Evolutionary conservation across 2,888 invertebrate species (phyloP).

Genomic region (Elysia crispata): DNA sequence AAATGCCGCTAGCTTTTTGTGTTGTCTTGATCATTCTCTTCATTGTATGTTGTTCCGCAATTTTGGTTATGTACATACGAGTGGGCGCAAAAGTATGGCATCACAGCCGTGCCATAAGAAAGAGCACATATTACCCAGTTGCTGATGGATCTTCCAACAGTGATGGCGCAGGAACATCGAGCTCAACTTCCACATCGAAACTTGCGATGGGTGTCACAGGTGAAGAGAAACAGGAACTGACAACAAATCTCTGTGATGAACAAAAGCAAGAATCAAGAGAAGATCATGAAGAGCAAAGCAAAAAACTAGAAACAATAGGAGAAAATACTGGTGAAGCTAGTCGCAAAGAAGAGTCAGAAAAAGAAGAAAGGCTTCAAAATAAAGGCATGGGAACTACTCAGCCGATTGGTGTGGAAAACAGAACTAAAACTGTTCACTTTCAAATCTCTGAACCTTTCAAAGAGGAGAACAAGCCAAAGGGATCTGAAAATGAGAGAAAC

Average conservation of each 20-base stretch:
- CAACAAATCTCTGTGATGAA: not conserved
- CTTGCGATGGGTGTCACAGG: too few species aligned
- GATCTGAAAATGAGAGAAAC: too few species aligned
- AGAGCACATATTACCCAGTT: too few species aligned
- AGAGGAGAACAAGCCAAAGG: too few species aligned
- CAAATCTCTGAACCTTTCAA: not conserved
- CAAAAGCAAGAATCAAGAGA: not conserved
- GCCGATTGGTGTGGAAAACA: not conserved
- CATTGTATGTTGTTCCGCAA: slow-evolving; percentile 7
- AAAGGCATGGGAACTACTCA: not conserved
- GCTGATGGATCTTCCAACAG: too few species aligned
- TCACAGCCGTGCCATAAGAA: slow-evolving; percentile 23
- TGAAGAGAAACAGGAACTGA: not conserved
- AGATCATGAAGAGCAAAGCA: too few species aligned
- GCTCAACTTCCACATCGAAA: too few species aligned
- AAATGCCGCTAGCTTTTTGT: slow-evolving; percentile 18
- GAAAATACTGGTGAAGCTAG: not conserved
- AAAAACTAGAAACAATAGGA: not conserved
- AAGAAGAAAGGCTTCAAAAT: too few species aligned
- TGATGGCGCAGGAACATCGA: too few species aligned
- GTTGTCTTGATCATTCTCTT: slow-evolving; percentile 40
- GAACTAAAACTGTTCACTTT: not conserved
- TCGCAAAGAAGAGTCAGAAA: too few species aligned
- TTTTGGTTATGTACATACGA: slow-evolving; percentile 35
- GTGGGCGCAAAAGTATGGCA: slow-evolving; percentile 38